phyloP scores from a whole-genome alignment of 2,113 vertebrate species.

The Mesoclemmys tuberculata region DNA sequence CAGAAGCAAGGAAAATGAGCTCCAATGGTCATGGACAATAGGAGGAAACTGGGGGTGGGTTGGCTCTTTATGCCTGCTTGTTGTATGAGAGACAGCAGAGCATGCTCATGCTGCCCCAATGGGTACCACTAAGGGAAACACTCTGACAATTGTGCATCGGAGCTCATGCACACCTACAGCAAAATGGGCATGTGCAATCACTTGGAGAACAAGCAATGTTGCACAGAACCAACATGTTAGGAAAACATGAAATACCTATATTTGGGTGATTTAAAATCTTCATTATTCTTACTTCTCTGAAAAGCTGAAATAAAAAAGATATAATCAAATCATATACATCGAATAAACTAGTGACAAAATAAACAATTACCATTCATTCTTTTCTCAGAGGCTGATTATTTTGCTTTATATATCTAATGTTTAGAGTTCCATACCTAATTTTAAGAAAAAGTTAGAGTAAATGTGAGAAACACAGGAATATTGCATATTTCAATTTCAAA shows the following conservation, averaged over 20 bases:
- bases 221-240: constrained; percentile 35
- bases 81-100: not conserved
- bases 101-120: not conserved
- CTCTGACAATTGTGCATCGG: not conserved
- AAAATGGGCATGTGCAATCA: not conserved
- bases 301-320: constrained; percentile 86
- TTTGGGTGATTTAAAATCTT: constrained; percentile 99
- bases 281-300: constrained; percentile 99
- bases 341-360: constrained; percentile 65
- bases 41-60: too few species aligned
- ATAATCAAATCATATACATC: not conserved
- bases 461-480: not conserved
- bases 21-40: too few species aligned
- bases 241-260: constrained; percentile 85
- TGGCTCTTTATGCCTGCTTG: not conserved
- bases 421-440: not conserved
- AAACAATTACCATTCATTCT: not conserved
- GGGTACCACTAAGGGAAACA: not conserved
- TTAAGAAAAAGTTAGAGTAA: not conserved
- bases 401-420: not conserved
- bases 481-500: not conserved
- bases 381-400: constrained; percentile 11
- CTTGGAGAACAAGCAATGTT: not conserved
- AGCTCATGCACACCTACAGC: not conserved
- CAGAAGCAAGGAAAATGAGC: too few species aligned